phyloP scores from a whole-genome alignment of 2,113 vertebrate species.

The Labeo rohita region DNA sequence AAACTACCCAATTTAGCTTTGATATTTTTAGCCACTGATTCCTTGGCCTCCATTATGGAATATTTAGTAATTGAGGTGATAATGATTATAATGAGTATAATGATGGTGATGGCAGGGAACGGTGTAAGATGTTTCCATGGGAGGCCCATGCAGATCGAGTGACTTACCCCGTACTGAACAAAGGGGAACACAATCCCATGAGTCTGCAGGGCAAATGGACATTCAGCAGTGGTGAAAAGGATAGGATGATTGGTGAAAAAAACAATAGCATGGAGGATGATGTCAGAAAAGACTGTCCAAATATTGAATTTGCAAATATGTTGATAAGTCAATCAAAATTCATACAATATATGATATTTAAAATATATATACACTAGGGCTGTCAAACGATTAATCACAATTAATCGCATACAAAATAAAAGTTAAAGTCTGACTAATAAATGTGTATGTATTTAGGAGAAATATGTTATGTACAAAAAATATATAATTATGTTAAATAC shows the following conservation, averaged over 20 bases:
- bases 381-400: too few relatives aligned
- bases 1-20: not conserved
- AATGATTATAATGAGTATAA: conserved; percentile 30
- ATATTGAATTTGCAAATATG: conserved; percentile 1
- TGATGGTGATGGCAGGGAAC: conserved; percentile 44
- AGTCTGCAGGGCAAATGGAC: conserved; percentile 71
- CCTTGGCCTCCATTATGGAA: not conserved
- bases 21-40: conserved; percentile 18
- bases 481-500: too few relatives aligned
- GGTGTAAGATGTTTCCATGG: conserved; percentile 41
- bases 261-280: conserved; percentile 44
- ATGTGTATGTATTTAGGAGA: too few relatives aligned
- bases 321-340: not conserved
- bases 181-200: conserved; percentile 78
- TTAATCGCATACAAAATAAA: too few relatives aligned
- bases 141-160: conserved; percentile 65
- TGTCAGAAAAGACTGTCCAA: conserved; percentile 15
- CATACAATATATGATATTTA: not conserved
- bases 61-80: not conserved
- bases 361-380: too few relatives aligned
- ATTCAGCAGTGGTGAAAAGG: conserved; percentile 25
- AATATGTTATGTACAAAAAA: too few relatives aligned
- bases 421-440: too few relatives aligned
- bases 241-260: conserved; percentile 32
- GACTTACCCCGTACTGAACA: conserved; percentile 78